Percentiles rank a stretch among this genome's conserved stretches.
phyloP scores from a whole-genome alignment of 1,140 invertebrate species.

The Charaxes varanes region DNA sequence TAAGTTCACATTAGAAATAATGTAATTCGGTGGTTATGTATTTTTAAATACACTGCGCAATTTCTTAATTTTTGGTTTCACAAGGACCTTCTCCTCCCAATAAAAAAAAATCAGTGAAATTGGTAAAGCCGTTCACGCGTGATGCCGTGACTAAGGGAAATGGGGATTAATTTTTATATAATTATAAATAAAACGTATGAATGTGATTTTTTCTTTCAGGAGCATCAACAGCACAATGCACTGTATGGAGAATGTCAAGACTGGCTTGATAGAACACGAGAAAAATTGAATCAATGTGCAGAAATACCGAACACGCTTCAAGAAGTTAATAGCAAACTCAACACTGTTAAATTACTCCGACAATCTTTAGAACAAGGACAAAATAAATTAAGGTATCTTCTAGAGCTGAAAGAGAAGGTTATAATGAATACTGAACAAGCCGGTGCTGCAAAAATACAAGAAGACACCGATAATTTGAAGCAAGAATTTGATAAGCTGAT shows the following conservation, averaged over 20 bases:
- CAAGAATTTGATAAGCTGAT: constrained; percentile 91
- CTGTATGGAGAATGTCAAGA: constrained; percentile 93
- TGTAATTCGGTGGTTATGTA: too few relatives aligned
- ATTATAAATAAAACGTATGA: too few relatives aligned
- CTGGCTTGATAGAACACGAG: constrained; percentile 90
- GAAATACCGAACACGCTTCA: constrained; percentile 84
- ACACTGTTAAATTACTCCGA: constrained; percentile 87
- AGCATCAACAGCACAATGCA: constrained; percentile 92
- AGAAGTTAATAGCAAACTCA: constrained; percentile 89
- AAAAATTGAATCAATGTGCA: constrained; percentile 86
- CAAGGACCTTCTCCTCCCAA: too few relatives aligned
- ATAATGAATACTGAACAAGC: constrained; percentile 93
- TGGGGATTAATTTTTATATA: too few relatives aligned
- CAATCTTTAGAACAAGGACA: constrained; percentile 93
- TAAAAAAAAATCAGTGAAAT: too few relatives aligned
- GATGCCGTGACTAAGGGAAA: too few relatives aligned
- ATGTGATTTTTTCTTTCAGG: constrained; percentile 55
- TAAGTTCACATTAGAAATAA: too few relatives aligned
- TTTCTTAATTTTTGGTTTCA: too few relatives aligned
- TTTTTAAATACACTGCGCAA: too few relatives aligned
- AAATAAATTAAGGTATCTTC: constrained; percentile 90
- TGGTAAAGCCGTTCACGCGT: too few relatives aligned
- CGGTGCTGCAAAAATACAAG: constrained; percentile 90
- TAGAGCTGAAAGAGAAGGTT: constrained; percentile 94
- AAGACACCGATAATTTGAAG: constrained; percentile 91